Base-by-base conservation (phyloP, 2,888 invertebrate genomes). In the Acleris sparsana region DNA sequence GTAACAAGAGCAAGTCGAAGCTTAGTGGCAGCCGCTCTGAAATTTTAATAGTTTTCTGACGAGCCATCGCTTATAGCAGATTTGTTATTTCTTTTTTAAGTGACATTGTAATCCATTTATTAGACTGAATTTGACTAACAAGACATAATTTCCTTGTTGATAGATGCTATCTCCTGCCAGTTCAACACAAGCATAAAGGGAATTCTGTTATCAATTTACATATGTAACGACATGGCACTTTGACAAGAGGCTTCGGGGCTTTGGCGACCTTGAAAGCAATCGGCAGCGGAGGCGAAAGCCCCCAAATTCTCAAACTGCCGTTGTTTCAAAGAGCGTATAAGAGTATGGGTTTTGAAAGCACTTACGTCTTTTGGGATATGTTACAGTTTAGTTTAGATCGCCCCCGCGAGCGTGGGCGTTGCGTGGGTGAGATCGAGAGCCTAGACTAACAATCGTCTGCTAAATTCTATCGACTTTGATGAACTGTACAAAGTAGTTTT, bases 361-460 rank as follows among this genome's bases (percentile, higher is more conserved):
- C 13, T 29, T 51, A 51, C 17, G 43, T 44, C 51, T 17, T 56
- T 65, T 51, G 11, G 22, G 55, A 13, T n/a, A n/a, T 5, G 20
- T 13, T 9, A 25, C 22, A 13, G 25, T 46, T 18, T 33, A 53
- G 33, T 33, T 53, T 18, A 17, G 62, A 22, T 44, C 61, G 53
- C 60, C 52, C 60, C 53, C 52, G 62, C 44, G 51, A 22, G 46
- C 51, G 85, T 85, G 77, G 85, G 85, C 74, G 80, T 74, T 58
- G 75, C 74, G 85, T 84, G 82, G 85, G 84, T 83, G 83, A 76
- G 68, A 67, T 56, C 44, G 60, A 65, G 51, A 66, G 57, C 57
- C 66, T 61, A 66, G 61, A 65, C 49, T 46, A 56, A 61, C 57
- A 53, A 66, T 53, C 51, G 51, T 57, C 53, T 63, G 66, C 66